Percentiles rank a stretch among this genome's conserved stretches.
Evolutionary conservation across 1,140 invertebrate genomes (phyloP).

Genomic region (Pantala flavescens): DNA sequence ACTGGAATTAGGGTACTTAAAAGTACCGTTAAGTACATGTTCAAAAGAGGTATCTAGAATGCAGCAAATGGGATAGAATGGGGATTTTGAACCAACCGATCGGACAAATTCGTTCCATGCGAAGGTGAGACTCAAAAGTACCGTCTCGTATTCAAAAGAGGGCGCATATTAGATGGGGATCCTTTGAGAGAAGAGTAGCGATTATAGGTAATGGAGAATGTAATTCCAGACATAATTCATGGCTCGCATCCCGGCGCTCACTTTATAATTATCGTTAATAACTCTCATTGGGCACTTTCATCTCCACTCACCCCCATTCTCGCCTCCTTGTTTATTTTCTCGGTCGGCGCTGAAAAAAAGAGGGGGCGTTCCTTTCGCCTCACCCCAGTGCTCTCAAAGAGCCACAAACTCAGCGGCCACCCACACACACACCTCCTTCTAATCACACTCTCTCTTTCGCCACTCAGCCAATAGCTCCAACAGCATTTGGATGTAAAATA

Average conservation of each 20-base stretch:
- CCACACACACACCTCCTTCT: background rate
- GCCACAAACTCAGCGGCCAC: background rate
- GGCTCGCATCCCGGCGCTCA: background rate
- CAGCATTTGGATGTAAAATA: too few species aligned
- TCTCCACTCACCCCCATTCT: background rate
- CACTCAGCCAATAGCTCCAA: too few species aligned
- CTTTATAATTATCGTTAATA: conserved; percentile 6
- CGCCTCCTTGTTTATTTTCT: conserved; percentile 1
- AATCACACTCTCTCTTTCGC: background rate
- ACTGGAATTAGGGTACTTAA: too few species aligned
- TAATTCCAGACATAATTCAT: conserved; percentile 10
- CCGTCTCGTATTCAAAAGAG: too few species aligned
- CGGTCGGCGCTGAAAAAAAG: background rate
- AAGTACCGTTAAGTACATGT: too few species aligned
- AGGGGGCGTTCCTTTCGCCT: background rate
- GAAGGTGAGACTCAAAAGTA: too few species aligned
- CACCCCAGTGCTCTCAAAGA: background rate
- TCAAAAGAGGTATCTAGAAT: too few species aligned
- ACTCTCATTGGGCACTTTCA: background rate
- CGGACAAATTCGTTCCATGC: too few species aligned
- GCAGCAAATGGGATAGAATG: too few species aligned
- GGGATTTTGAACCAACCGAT: too few species aligned
- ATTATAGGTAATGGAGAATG: conserved; percentile 4
- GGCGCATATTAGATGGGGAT: background rate
- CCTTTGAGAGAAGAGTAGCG: background rate